Evolutionary conservation across 1,140 invertebrate genomes (phyloP).

Genomic region (Bombyx mori): DNA sequence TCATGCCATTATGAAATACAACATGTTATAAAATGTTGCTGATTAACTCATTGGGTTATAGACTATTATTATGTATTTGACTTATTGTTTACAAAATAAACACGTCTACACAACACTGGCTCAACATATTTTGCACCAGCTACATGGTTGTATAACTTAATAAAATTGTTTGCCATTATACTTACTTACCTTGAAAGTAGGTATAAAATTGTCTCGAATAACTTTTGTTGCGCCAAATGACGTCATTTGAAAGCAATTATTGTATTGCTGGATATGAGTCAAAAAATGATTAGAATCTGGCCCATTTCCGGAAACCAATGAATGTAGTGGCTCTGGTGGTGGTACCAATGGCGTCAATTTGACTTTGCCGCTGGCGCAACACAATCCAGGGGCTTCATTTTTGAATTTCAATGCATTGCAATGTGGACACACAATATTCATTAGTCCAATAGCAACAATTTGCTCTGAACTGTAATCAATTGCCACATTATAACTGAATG

Average conservation of each 20-base stretch:
- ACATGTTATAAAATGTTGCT: too few species aligned
- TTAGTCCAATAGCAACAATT: conserved; percentile 26
- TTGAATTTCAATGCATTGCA: conserved; percentile 52
- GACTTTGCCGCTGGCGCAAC: conserved; percentile 41
- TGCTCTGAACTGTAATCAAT: conserved; percentile 24
- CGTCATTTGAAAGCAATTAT: too few species aligned
- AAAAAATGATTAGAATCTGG: too few species aligned
- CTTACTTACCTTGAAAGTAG: too few species aligned
- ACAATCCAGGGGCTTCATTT: conserved; percentile 47
- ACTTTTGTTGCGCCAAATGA: too few species aligned
- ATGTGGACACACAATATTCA: conserved; percentile 34
- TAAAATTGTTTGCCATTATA: conserved; percentile 1
- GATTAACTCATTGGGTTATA: too few species aligned
- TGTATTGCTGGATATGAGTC: too few species aligned
- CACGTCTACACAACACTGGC: conserved; percentile 1
- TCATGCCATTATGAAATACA: too few species aligned
- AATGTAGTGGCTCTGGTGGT: too few species aligned
- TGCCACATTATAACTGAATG: conserved; percentile 23
- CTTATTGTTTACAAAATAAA: too few species aligned
- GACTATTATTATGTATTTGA: too few species aligned
- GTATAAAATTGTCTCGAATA: conserved; percentile 7
- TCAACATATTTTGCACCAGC: conserved; percentile 1
- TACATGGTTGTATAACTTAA: background rate
- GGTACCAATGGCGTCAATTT: conserved; percentile 32
- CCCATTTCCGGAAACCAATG: too few species aligned